A percentile compares a stretch with the other conserved stretches of the same genome.
Conservation (phyloP, 2,888 invertebrate species). For the Scaptomyza cyrtandrae region DNA sequence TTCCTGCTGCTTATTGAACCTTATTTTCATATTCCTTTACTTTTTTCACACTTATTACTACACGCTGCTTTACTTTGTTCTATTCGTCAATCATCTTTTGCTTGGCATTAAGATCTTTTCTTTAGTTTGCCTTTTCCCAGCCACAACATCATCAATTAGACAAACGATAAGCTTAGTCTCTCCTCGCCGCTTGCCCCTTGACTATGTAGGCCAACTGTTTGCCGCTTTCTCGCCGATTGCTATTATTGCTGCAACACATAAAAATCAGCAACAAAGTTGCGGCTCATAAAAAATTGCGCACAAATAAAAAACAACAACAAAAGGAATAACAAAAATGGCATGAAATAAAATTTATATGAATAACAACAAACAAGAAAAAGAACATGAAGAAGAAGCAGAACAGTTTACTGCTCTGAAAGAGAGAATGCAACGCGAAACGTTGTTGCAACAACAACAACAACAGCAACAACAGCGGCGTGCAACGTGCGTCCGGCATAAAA, state of each 20-base stretch:
- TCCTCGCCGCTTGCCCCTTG: not conserved
- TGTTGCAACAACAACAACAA: conserved; percentile 14
- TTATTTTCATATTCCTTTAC: conserved; percentile 4
- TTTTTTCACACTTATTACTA: not conserved
- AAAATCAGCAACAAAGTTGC: conserved; percentile 79
- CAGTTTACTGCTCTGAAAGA: conserved; percentile 68
- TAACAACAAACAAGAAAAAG: conserved; percentile 63
- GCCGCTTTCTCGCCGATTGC: conserved; percentile 70
- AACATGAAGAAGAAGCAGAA: conserved; percentile 47
- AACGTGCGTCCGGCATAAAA: conserved; percentile 80
- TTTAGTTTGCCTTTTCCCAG: conserved; percentile 3
- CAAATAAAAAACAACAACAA: conserved; percentile 47
- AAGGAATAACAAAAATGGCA: conserved; percentile 67
- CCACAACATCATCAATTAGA: conserved; percentile 62
- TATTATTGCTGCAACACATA: conserved; percentile 64
- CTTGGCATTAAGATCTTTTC: conserved; percentile 35
- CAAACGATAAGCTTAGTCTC: conserved; percentile 49
- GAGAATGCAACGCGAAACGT: conserved; percentile 60
- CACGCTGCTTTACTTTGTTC: conserved; percentile 13
- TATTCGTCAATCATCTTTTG: conserved; percentile 17
- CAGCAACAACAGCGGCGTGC: conserved; percentile 31
- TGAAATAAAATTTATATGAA: conserved; percentile 80
- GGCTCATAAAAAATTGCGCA: conserved; percentile 75
- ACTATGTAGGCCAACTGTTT: conserved; percentile 72
- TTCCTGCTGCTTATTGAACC: conserved; percentile 28